A percentile compares a stretch with the other conserved stretches of the same genome.
phyloP scores from a whole-genome alignment of 2,113 vertebrate species.

The Takifugu bimaculatus region DNA sequence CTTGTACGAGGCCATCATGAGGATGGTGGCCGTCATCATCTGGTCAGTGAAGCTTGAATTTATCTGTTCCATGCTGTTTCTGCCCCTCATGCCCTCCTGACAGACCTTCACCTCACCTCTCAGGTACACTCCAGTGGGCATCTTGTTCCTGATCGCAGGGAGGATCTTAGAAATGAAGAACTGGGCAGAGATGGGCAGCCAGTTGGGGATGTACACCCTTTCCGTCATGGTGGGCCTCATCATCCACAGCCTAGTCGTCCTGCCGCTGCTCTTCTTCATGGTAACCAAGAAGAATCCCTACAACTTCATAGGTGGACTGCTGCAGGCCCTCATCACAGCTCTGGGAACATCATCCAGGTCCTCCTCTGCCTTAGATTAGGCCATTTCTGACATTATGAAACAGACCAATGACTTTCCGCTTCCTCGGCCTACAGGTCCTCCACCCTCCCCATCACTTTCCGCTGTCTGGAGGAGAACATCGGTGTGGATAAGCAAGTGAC shows the following conservation, averaged over 20 bases:
- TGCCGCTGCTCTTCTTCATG: conserved; percentile 91
- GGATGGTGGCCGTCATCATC: conserved; percentile 93
- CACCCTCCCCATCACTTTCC: conserved; percentile 94
- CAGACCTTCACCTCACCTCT: not conserved
- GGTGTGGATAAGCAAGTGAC: conserved; percentile 91
- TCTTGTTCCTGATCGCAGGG: conserved; percentile 94
- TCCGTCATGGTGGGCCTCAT: conserved; percentile 90
- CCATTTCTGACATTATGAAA: not conserved
- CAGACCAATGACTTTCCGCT: not conserved
- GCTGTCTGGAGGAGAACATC: conserved; percentile 92
- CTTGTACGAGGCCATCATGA: conserved; percentile 97
- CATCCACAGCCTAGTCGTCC: conserved; percentile 85
- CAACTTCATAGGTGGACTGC: conserved; percentile 84
- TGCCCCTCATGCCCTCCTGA: not conserved
- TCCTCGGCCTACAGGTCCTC: conserved; percentile 79
- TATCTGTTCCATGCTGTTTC: too few species aligned
- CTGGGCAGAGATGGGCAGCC: conserved; percentile 86
- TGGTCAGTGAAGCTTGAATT: conserved; percentile 78
- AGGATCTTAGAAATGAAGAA: conserved; percentile 98
- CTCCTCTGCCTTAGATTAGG: not conserved
- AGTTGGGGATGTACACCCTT: conserved; percentile 93
- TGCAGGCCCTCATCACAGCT: conserved; percentile 94
- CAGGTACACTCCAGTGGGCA: conserved; percentile 95
- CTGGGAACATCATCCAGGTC: conserved; percentile 96
- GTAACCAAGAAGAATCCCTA: conserved; percentile 90